A percentile compares a stretch with the other conserved stretches of the same genome.
phyloP scores from a whole-genome alignment of 2,888 invertebrate genomes.

The Atherix ibis region DNA sequence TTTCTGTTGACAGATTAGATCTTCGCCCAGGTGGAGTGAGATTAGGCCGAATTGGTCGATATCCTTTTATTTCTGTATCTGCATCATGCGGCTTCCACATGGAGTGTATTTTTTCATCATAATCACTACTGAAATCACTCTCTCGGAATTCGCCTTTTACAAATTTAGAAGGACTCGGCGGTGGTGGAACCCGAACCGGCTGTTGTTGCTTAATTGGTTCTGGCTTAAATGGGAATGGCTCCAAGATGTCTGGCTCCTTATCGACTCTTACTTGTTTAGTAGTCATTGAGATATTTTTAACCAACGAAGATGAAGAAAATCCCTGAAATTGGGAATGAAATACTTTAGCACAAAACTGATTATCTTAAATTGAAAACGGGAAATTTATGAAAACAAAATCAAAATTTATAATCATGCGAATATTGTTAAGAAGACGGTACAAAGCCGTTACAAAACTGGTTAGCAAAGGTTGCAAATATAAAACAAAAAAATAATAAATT shows the following conservation, averaged over 20 bases:
- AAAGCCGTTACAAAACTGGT: too few species aligned
- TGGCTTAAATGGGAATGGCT: constrained; percentile 34
- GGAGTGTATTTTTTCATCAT: constrained; percentile 45
- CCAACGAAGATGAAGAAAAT: constrained; percentile 36
- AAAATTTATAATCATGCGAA: not conserved
- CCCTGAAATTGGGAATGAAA: too few species aligned
- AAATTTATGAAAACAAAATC: not conserved
- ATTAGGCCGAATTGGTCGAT: constrained; percentile 41
- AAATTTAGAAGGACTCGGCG: constrained; percentile 49
- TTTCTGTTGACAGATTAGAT: constrained; percentile 31
- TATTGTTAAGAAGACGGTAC: not conserved
- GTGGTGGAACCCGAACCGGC: constrained; percentile 33
- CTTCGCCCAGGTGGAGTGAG: constrained; percentile 37
- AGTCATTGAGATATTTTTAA: constrained; percentile 33
- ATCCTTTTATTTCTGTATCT: constrained; percentile 37
- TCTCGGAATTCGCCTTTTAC: constrained; percentile 46
- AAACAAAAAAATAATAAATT: constrained; percentile 1
- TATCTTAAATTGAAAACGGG: too few species aligned
- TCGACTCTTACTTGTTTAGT: constrained; percentile 25
- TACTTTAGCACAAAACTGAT: too few species aligned
- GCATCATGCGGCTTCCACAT: constrained; percentile 41
- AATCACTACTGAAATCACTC: constrained; percentile 58
- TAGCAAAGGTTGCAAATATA: not conserved
- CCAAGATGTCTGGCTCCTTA: constrained; percentile 27
- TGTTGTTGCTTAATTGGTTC: constrained; percentile 26